phyloP scores from a whole-genome alignment of 2,888 invertebrate genomes.

The Acrobeloides nanus region DNA sequence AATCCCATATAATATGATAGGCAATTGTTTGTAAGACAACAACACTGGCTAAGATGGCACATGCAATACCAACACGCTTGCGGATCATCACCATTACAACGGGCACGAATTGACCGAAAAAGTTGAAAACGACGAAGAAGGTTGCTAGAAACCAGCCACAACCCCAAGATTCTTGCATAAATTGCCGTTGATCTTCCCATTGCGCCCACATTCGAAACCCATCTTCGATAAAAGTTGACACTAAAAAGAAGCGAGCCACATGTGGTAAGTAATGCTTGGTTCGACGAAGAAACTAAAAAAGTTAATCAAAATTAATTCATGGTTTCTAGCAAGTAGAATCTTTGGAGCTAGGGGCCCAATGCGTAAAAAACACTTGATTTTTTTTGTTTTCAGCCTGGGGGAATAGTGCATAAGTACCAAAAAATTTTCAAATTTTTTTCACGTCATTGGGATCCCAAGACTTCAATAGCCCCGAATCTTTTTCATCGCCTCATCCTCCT shows the following conservation, averaged over 20 bases:
- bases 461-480: no score
- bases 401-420: no score
- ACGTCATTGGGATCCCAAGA: no score
- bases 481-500: no score
- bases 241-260: slow-evolving; percentile 86
- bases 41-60: slow-evolving; percentile 84
- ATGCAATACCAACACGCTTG: slow-evolving; percentile 68
- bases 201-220: slow-evolving; percentile 95
- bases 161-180: slow-evolving; percentile 61
- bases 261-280: slow-evolving; percentile 72
- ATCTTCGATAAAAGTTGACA: slow-evolving; percentile 97
- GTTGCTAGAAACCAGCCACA: slow-evolving; percentile 89
- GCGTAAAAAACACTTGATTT: slow-evolving; percentile 6
- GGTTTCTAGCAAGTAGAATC: background rate
- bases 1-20: slow-evolving; percentile 85
- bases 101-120: slow-evolving; percentile 88
- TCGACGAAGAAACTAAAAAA: slow-evolving; percentile 49
- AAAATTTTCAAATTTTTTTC: no score
- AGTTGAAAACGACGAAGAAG: slow-evolving; percentile 85
- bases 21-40: slow-evolving; percentile 75
- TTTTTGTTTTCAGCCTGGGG: no score
- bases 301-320: no score
- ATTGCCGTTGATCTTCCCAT: slow-evolving; percentile 55
- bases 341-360: background rate
- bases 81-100: slow-evolving; percentile 90